A percentile compares a stretch with the other conserved stretches of the same genome.
Conservation (phyloP, 2,888 invertebrate species). For the Meloe dianella region DNA sequence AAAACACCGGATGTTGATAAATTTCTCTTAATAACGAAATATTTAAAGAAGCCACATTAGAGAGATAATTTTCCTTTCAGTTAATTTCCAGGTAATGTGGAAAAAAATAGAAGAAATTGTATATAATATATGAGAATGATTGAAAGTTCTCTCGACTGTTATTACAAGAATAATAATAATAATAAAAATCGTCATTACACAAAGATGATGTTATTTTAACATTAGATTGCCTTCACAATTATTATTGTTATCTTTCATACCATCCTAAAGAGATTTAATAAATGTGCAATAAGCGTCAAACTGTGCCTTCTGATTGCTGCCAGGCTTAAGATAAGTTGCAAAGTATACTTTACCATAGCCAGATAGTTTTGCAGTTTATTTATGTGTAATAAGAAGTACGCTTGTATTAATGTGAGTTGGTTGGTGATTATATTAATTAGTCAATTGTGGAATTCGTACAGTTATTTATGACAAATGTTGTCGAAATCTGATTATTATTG, state of each 20-base stretch:
- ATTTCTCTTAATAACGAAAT: background rate
- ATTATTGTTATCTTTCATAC: background rate
- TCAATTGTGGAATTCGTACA: background rate
- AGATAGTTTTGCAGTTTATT: too few species aligned
- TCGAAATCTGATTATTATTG: background rate
- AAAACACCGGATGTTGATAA: constrained; percentile 5
- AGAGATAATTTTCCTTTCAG: background rate
- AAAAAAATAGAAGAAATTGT: background rate
- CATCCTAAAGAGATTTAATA: constrained; percentile 4
- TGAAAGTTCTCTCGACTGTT: background rate
- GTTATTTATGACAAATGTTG: background rate
- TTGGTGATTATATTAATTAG: background rate
- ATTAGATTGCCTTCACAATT: background rate
- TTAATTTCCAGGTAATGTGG: background rate
- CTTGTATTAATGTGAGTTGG: too few species aligned
- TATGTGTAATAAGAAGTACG: too few species aligned
- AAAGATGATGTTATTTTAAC: constrained; percentile 2
- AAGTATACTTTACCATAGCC: background rate
- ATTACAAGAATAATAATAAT: background rate
- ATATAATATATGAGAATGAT: background rate
- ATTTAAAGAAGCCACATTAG: background rate
- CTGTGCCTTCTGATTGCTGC: constrained; percentile 13
- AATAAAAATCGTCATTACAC: background rate
- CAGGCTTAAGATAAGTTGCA: background rate
- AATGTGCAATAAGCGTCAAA: constrained; percentile 19